Evolutionary conservation across 1,140 invertebrate species (phyloP).

Genomic region (Anastrepha ludens): DNA sequence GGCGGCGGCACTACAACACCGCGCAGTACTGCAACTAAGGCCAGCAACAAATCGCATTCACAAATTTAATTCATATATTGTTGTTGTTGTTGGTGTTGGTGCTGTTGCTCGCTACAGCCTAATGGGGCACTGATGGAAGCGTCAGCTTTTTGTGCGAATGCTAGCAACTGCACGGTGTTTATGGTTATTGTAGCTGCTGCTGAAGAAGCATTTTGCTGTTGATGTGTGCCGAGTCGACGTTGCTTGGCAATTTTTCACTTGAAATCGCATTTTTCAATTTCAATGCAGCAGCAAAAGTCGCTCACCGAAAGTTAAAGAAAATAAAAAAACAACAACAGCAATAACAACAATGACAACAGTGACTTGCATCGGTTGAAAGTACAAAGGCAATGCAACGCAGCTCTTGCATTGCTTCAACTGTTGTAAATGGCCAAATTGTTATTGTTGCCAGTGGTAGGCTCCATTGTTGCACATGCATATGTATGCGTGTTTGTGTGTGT

Average conservation of each 20-base stretch:
- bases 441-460: no score
- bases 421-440: no score
- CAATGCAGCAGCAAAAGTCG: conserved; percentile 42
- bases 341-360: conserved; percentile 12
- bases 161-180: not conserved
- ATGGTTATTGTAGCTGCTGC: conserved; percentile 1
- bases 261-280: conserved; percentile 45
- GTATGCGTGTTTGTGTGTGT: no score
- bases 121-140: not conserved
- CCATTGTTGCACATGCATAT: no score
- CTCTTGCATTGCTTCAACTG: not conserved
- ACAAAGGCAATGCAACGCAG: not conserved
- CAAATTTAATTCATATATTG: not conserved
- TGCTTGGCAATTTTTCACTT: conserved; percentile 35
- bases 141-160: conserved; percentile 11
- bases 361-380: not conserved
- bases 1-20: not conserved
- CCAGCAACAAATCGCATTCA: conserved; percentile 2
- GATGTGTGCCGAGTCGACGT: not conserved
- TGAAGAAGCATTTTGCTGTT: not conserved
- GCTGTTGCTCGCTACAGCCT: not conserved
- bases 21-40: not conserved
- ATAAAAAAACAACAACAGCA: not conserved
- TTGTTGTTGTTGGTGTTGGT: not conserved
- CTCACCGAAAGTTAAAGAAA: conserved; percentile 22